Base-by-base conservation (phyloP, 2,113 vertebrate genomes). In the Bubo bubo region DNA sequence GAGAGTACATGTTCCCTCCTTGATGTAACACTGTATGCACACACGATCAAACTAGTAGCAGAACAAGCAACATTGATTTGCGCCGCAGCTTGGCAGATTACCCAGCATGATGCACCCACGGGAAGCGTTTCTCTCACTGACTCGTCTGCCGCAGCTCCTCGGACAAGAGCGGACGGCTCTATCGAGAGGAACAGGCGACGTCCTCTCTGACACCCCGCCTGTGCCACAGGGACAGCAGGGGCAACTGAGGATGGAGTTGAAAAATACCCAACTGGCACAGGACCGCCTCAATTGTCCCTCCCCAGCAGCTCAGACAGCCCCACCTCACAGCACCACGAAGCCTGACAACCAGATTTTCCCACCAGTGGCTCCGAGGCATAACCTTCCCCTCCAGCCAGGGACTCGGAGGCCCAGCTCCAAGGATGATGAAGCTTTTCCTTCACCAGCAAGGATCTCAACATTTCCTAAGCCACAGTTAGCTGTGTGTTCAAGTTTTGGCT, bases 111-210 rank as follows among this genome's bases (percentile, higher is more conserved):
- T 11, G 45, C 32, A 68, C 50, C 67, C 86, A 43, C 0, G 12
- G 93, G 75, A 80, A 62, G 58, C 73, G 66, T 43, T 87, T 9
- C 71, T 90, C 62, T 49, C 2, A 27, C 49, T 6, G 0, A 35
- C 73, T 52, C 86, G 55, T 12, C 55, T 45, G 76, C 39, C 10
- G 3, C 30, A 1, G 59, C 72, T 66, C 53, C 81, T 76, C 4
- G 1, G 62, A 47, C 28, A 9, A 27, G 45, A 53, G 59, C 4
- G 0, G 47, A 37, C 2, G 24, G 66, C 68, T 89, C 62, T 34
- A 3, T 13, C 3, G 2, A 72, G 59, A 74, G 37, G 26, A 35
- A 28, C 58, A 7, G 56, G 49, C 24, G 63, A 37, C 0, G 0
- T 68, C 70, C 58, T 27, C 52, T 21, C 76, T 27, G 77, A 22